Evolutionary conservation across 2,113 vertebrate genomes (phyloP).

Genomic region (Sprattus sprattus): DNA sequence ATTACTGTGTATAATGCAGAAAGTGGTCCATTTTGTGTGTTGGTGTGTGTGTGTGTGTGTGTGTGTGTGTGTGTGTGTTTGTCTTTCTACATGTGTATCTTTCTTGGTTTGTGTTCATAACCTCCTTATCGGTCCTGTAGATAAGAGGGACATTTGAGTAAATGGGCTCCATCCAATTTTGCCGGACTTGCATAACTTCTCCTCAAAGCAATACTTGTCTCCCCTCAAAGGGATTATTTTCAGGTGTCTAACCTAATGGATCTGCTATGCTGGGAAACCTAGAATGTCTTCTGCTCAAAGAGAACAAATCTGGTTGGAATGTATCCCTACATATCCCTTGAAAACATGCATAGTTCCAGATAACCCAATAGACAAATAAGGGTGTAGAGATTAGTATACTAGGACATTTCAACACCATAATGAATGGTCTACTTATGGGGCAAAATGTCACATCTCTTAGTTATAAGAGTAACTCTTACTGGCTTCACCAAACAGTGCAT

Average conservation of each 20-base stretch:
- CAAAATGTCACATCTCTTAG: neutral
- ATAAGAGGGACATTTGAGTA: slow-evolving; percentile 34
- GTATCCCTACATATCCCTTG: neutral
- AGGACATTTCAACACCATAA: neutral
- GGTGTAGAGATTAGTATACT: neutral
- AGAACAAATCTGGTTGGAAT: neutral
- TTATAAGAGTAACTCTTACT: no score
- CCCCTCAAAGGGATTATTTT: slow-evolving; percentile 38
- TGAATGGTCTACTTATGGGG: neutral
- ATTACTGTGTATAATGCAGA: no score
- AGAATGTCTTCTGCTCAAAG: neutral
- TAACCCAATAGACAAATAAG: neutral
- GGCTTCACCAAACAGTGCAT: neutral
- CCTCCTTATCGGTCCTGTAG: slow-evolving; percentile 30
- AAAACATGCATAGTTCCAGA: neutral
- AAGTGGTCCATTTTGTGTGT: no score
- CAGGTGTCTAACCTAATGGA: slow-evolving; percentile 34
- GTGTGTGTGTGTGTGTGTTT: no score
- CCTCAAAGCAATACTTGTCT: slow-evolving; percentile 46
- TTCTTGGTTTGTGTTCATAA: neutral
- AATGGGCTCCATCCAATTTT: slow-evolving; percentile 30
- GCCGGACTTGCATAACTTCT: slow-evolving; percentile 41
- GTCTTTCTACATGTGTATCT: no score
- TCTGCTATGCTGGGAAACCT: neutral
- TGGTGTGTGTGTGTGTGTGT: no score